Evolutionary conservation across 2,113 vertebrate species (phyloP), one percentile per base, ranked within the genome.

Genomic region (Uria lomvia): DNA sequence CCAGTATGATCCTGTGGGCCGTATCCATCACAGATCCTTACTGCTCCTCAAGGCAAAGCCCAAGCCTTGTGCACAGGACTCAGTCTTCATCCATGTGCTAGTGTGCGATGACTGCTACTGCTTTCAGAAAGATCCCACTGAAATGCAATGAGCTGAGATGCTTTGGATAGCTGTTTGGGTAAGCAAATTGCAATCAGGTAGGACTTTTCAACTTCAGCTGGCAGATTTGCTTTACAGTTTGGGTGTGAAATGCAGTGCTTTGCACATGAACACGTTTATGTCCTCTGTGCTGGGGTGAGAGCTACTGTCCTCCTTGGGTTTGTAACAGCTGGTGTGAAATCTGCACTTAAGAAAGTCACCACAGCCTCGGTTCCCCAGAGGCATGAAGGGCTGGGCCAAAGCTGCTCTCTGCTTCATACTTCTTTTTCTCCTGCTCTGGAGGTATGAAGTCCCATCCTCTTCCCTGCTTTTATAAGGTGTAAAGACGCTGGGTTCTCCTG

Each of bases 401-500:
- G 56, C 34, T 85, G 30, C 68, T 84, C 3, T 52, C 19, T 76
- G n/a, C 12, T 89, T 92, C 45, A 45, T 14, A 4, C 10, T 77
- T 76, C 29, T 49, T 40, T 92, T 78, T 85, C 42, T 77, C 53
- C 26, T 65, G 8, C 4, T 84, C 40, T 65, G 65, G 75, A 60
- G 27, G 11, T 67, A 92, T n/a, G 36, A 88, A 56, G n/a, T 86
- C n/a, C 43, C 19, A 36, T 43, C 29, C 53, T 40, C 8, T 77
- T 47, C 40, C 40, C 21, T 81, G 40, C 43, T 83, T 89, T 85
- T 66, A 45, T 47, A 38, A 86, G 67, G 47, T 2, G 3, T 49
- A 86, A 88, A 81, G 76, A 62, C 92, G 49, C 45, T 85, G 53
- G 9, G 11, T 94, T 79, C 42, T 95, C 32, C 74, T 79, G 74